These are phyloP conservation scores for Netelia melanura DNA, from an alignment of 2,888 invertebrate species.

Conservation along the genomic window DNA sequence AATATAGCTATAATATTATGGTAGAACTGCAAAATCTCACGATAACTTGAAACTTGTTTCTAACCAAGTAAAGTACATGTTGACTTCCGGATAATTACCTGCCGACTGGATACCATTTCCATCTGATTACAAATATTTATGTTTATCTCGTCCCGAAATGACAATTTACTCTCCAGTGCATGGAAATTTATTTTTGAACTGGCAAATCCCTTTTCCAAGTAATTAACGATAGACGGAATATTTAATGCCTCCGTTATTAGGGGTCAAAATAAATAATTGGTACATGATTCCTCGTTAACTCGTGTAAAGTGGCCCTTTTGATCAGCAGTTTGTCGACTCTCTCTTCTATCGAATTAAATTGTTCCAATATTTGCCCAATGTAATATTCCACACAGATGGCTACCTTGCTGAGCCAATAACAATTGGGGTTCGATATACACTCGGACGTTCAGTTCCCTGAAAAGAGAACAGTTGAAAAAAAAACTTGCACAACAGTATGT, in stretches of 20 bases:
- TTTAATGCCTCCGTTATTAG: conserved; percentile 7
- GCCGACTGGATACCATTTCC: too few relatives aligned
- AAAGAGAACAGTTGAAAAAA: too few relatives aligned
- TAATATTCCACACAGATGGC: not conserved
- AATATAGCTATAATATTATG: not conserved
- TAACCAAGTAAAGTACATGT: too few relatives aligned
- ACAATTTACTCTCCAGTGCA: not conserved
- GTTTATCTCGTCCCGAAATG: too few relatives aligned
- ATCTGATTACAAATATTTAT: too few relatives aligned
- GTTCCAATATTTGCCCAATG: conserved; percentile 46
- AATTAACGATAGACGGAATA: not conserved
- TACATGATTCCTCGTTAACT: conserved; percentile 10
- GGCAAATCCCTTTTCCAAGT: not conserved
- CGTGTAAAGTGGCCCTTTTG: conserved; percentile 14
- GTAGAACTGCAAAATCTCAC: not conserved
- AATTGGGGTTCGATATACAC: not conserved
- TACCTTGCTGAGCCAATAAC: conserved; percentile 17
- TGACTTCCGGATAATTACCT: too few relatives aligned
- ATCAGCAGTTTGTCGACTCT: conserved; percentile 17
- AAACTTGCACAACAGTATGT: too few relatives aligned
- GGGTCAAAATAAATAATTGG: conserved; percentile 46
- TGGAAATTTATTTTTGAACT: not conserved
- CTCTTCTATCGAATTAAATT: conserved; percentile 11
- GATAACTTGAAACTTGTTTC: too few relatives aligned
- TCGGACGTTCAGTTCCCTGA: not conserved